Percentiles rank a stretch among this genome's conserved stretches.
Conservation (phyloP, 2,888 invertebrate genomes). For the Encarsia formosa region DNA sequence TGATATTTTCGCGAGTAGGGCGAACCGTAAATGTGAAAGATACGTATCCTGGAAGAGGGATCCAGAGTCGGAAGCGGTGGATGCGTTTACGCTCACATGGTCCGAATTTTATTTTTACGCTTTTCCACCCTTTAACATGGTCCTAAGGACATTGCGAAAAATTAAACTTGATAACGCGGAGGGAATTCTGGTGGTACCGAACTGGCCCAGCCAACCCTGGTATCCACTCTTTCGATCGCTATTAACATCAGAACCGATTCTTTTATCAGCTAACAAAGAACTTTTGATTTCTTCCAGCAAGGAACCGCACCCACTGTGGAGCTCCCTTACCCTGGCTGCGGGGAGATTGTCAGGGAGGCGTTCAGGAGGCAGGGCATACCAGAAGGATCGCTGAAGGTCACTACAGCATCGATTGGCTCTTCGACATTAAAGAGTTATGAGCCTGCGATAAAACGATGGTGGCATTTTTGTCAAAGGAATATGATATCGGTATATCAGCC, state of each 20-base stretch:
- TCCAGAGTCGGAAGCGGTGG: constrained; percentile 7
- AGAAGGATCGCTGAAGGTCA: too few relatives aligned
- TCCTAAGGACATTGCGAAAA: constrained; percentile 9
- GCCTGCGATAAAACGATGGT: too few relatives aligned
- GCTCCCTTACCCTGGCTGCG: too few relatives aligned
- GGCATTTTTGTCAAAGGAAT: too few relatives aligned
- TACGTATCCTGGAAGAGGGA: constrained; percentile 17
- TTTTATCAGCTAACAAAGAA: constrained; percentile 1
- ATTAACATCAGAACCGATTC: not conserved
- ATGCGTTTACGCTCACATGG: constrained; percentile 24
- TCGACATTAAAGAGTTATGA: too few relatives aligned
- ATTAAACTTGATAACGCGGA: constrained; percentile 4
- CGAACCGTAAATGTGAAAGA: constrained; percentile 21
- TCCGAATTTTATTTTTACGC: constrained; percentile 12
- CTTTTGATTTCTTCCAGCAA: too few relatives aligned
- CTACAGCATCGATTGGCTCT: too few relatives aligned
- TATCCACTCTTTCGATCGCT: not conserved
- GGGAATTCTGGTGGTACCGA: constrained; percentile 1
- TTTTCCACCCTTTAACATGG: constrained; percentile 16
- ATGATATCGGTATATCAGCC: too few relatives aligned
- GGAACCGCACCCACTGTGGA: too few relatives aligned
- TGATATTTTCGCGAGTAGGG: constrained; percentile 24
- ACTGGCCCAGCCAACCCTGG: constrained; percentile 10
- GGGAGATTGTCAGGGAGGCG: too few relatives aligned
- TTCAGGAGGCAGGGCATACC: too few relatives aligned